Percentiles rank a stretch among this genome's conserved stretches.
These are phyloP conservation scores for Octopus sinensis DNA, from an alignment of 1,140 invertebrate genomes.

Conservation along the genomic window DNA sequence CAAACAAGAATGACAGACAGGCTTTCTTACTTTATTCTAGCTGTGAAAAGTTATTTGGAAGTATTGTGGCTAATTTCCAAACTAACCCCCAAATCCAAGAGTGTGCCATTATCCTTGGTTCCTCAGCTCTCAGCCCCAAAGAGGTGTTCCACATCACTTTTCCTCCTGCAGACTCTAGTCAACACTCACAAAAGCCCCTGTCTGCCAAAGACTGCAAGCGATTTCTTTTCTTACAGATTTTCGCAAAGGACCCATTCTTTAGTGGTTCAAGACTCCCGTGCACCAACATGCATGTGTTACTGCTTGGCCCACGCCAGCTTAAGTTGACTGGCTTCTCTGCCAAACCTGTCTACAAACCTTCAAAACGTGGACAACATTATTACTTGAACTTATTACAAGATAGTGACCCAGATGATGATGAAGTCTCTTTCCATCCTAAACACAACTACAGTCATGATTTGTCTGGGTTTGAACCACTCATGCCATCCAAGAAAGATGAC, in stretches of 20 bases:
- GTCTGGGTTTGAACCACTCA: too few relatives aligned
- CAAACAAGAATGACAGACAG: background rate
- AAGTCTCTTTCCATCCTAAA: background rate
- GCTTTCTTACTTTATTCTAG: background rate
- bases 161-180: background rate
- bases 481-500: too few relatives aligned
- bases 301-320: background rate
- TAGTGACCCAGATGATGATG: background rate
- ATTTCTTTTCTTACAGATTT: constrained; percentile 3
- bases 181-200: background rate
- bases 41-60: background rate
- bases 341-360: background rate
- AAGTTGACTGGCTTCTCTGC: background rate
- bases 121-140: background rate
- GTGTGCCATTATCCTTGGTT: background rate
- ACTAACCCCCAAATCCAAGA: background rate
- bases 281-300: background rate
- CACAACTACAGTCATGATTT: too few relatives aligned
- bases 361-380: background rate
- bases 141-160: background rate
- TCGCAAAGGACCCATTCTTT: background rate
- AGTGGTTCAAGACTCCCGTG: background rate
- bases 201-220: background rate
- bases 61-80: background rate
- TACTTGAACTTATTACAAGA: constrained; percentile 1